Conservation (phyloP, 2,888 invertebrate species). For the Thalpophila matura region DNA sequence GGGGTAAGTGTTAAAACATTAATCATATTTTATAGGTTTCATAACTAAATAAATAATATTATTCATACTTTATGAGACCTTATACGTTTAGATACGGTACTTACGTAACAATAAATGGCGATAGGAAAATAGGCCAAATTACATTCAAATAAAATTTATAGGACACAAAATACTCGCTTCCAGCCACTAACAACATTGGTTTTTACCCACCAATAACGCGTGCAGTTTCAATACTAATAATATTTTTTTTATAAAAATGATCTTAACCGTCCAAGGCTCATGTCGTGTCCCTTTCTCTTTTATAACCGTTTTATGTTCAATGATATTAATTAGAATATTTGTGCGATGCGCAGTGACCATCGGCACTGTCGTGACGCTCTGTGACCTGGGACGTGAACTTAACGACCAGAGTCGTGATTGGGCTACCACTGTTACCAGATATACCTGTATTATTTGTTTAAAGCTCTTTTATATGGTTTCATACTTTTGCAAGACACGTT, state of each 20-base stretch:
- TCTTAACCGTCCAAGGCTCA: slow-evolving; percentile 30
- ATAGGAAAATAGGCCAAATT: too few species aligned
- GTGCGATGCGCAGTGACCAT: slow-evolving; percentile 60
- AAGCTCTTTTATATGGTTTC: slow-evolving; percentile 2
- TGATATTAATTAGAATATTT: slow-evolving; percentile 59
- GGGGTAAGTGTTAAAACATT: too few species aligned
- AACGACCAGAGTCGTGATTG: slow-evolving; percentile 65
- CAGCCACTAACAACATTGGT: not conserved
- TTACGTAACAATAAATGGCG: too few species aligned
- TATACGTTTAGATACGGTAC: too few species aligned
- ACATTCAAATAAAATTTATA: too few species aligned
- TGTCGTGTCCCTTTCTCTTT: slow-evolving; percentile 55
- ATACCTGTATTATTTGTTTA: slow-evolving; percentile 46
- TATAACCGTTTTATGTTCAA: slow-evolving; percentile 49
- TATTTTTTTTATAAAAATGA: slow-evolving; percentile 1
- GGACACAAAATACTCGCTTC: too few species aligned
- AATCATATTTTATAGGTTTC: too few species aligned
- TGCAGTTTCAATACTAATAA: slow-evolving; percentile 10
- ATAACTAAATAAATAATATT: too few species aligned
- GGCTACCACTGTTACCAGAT: slow-evolving; percentile 46
- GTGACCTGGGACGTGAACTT: slow-evolving; percentile 68
- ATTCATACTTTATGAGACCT: too few species aligned
- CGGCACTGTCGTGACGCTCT: slow-evolving; percentile 70
- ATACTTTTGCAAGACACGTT: not conserved
- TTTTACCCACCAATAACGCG: not conserved